Conservation (phyloP, 2,113 vertebrate species). For the Dermatemys mawii region DNA sequence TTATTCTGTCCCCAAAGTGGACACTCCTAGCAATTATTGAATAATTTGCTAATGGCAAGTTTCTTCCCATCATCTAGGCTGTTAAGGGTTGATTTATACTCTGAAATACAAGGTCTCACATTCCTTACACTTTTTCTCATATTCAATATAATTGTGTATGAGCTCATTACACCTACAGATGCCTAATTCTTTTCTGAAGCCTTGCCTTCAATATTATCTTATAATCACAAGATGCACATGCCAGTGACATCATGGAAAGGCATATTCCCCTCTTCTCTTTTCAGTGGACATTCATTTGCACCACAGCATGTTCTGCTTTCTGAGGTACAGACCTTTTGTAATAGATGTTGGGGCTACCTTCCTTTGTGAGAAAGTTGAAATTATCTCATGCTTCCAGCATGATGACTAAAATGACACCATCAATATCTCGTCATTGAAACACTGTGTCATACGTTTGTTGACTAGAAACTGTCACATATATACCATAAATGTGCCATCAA, state of each 20-base stretch:
- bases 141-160: background rate
- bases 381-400: background rate
- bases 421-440: background rate
- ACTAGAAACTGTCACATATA: background rate
- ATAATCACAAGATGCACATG: background rate
- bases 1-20: background rate
- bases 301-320: background rate
- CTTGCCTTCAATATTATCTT: background rate
- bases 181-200: slow-evolving; percentile 13
- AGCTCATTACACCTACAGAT: background rate
- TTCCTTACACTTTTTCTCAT: background rate
- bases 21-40: no score
- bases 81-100: background rate
- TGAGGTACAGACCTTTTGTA: background rate
- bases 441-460: background rate
- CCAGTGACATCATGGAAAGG: background rate
- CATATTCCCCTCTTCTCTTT: background rate
- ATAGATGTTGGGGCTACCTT: background rate
- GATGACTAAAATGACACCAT: background rate
- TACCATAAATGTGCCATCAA: background rate
- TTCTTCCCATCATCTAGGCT: background rate
- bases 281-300: background rate
- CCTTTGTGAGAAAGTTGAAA: background rate
- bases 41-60: background rate
- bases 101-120: background rate